Evolutionary conservation across 2,797 vertebrate genomes (phyloP), one percentile per base, ranked within the genome.

Genomic region (Amazona finschi): DNA sequence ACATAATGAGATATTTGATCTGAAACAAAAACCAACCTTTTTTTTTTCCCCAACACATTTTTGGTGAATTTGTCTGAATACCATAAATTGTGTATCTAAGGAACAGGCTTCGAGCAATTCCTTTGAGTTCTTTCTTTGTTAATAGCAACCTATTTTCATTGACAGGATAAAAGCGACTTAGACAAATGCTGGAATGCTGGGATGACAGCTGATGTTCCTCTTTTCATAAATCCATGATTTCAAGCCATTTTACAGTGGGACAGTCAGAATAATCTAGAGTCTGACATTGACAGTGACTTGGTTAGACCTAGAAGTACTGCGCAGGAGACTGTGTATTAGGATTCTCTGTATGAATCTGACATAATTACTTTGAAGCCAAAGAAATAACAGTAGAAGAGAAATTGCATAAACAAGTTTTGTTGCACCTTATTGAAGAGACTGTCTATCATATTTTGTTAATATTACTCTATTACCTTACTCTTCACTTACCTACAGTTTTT

Each of bases 1-100:
- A 78, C 83, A 82, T 84, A 91, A 91, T 73, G 55, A 94, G 60
- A 38, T 69, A 80, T 90, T 95, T 95, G 82, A 91, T 90, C 76
- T 84, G 73, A 84, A 93, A 86, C 49, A 91, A 70, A 79, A 94
- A 73, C 2, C 39, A 77, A 89, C 16, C 22, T 71, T 93, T 87
- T 73, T 87, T 84, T 30, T 4, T 36, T 36, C 36, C 46, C 43
- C 20, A 21, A 49, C 53, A 82, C 3, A 39, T 79, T 90, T 96
- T 88, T 67, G 17, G 55, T 76, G 44, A 86, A 82, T 94, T 96
- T 91, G 70, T 89, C 85, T 93, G 91, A 92, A 93, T 96, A 80
- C 83, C 33, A 28, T 85, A 85, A 94, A 81, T 6, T 64, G 24
- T 70, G 76, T 93, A 87, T 93, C 91, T 73, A 93, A 93, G 94